Conservation (phyloP, 2,888 invertebrate genomes). For the Synanthedon tipuliformis region DNA sequence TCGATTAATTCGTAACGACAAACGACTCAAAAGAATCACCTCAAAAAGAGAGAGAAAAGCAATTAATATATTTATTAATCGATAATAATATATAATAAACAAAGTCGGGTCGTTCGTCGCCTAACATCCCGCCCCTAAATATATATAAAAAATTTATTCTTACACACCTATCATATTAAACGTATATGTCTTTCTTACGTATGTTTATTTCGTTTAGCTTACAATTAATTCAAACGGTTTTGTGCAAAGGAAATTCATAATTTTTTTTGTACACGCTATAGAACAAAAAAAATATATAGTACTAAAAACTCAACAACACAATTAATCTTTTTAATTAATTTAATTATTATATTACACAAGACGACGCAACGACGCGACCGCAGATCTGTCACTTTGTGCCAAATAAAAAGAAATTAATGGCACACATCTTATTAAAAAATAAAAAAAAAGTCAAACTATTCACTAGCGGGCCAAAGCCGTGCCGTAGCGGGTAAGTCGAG, state of each 20-base stretch:
- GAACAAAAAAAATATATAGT: neutral
- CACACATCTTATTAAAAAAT: conserved; percentile 13
- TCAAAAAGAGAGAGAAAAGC: too few species aligned
- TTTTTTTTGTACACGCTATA: conserved; percentile 53
- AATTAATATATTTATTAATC: too few species aligned
- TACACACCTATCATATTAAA: conserved; percentile 57
- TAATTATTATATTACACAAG: conserved; percentile 4
- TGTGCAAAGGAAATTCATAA: conserved; percentile 12
- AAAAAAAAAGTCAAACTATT: conserved; percentile 21
- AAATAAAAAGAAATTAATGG: conserved; percentile 4
- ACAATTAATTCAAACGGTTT: conserved; percentile 25
- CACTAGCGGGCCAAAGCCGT: conserved; percentile 57
- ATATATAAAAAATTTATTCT: conserved; percentile 47
- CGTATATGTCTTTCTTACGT: conserved; percentile 71
- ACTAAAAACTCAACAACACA: conserved; percentile 11
- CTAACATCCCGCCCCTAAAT: conserved; percentile 18
- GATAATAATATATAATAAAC: too few species aligned
- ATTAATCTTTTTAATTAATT: too few species aligned
- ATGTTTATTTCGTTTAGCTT: conserved; percentile 62
- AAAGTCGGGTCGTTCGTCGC: too few species aligned
- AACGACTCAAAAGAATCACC: too few species aligned
- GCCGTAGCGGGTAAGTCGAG: conserved; percentile 49
- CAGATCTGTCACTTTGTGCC: too few species aligned
- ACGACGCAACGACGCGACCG: conserved; percentile 6
- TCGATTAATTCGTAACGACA: too few species aligned